Percentiles rank a stretch among this genome's conserved stretches.
Conservation (phyloP, 2,888 invertebrate genomes). For the Caenorhabditis japonica region DNA sequence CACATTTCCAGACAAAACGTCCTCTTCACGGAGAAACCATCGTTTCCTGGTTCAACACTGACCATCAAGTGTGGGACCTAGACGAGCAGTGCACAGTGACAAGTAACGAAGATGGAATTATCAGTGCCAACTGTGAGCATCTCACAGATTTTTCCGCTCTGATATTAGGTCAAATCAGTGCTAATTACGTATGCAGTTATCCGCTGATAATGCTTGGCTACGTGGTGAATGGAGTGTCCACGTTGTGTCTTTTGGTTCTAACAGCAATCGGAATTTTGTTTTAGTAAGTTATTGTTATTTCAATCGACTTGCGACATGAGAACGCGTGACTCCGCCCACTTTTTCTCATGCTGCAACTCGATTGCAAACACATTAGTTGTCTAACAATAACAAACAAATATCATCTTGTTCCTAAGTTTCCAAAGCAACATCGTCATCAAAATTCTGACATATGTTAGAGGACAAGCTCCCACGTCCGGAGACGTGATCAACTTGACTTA, state of each 20-base stretch:
- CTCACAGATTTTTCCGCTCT: slow-evolving; percentile 67
- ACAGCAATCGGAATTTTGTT: slow-evolving; percentile 14
- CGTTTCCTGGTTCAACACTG: slow-evolving; percentile 59
- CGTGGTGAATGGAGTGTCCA: slow-evolving; percentile 43
- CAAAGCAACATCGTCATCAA: neutral
- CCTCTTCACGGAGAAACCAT: slow-evolving; percentile 57
- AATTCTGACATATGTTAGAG: slow-evolving; percentile 16
- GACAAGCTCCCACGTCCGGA: slow-evolving; percentile 9
- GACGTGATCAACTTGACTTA: slow-evolving; percentile 28
- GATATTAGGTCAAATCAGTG: slow-evolving; percentile 35
- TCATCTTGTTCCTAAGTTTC: too few species aligned
- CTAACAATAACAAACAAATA: too few species aligned
- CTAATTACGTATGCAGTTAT: slow-evolving; percentile 50
- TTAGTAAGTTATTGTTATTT: slow-evolving; percentile 27
- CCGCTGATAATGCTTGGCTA: slow-evolving; percentile 41
- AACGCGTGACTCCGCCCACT: too few species aligned
- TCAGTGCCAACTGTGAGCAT: slow-evolving; percentile 61
- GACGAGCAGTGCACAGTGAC: slow-evolving; percentile 46
- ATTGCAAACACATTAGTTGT: too few species aligned
- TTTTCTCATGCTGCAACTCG: too few species aligned
- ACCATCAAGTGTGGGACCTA: slow-evolving; percentile 37
- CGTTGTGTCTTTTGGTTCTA: slow-evolving; percentile 41
- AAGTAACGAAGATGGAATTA: slow-evolving; percentile 35
- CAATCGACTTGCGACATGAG: too few species aligned
- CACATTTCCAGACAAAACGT: slow-evolving; percentile 44